These are phyloP conservation scores for Hybognathus amarus DNA, from an alignment of 2,797 vertebrate species.

Conservation along the genomic window DNA sequence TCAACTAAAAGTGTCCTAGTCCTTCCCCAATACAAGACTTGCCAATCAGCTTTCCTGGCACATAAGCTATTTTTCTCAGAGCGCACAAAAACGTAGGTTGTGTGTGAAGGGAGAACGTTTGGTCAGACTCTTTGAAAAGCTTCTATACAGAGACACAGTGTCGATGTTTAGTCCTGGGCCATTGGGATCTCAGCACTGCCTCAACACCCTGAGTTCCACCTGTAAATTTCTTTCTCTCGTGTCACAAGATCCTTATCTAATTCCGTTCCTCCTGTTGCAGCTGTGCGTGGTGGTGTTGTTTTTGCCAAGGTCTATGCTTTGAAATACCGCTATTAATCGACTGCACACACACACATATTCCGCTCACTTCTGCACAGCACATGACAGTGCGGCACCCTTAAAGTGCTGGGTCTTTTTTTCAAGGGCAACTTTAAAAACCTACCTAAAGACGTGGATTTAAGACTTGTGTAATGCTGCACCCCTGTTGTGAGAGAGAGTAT, in stretches of 20 bases:
- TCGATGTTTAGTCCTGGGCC: neutral
- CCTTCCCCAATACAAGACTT: slow-evolving; percentile 4
- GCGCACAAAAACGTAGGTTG: neutral
- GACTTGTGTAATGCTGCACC: slow-evolving; percentile 8
- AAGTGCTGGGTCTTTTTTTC: neutral
- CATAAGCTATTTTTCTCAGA: slow-evolving; percentile 8
- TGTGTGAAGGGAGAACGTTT: neutral
- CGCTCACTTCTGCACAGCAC: slow-evolving; percentile 18
- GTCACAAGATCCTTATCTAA: neutral
- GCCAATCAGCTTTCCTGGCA: slow-evolving; percentile 8
- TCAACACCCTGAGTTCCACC: slow-evolving; percentile 8
- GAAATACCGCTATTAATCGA: neutral
- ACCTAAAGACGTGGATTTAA: neutral
- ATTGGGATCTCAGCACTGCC: slow-evolving; percentile 23
- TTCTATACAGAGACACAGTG: slow-evolving; percentile 2
- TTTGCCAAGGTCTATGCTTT: slow-evolving; percentile 18
- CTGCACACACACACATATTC: neutral
- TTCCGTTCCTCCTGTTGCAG: slow-evolving; percentile 3
- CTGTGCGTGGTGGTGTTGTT: slow-evolving; percentile 13
- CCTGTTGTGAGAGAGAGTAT: slow-evolving; percentile 6
- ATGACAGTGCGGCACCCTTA: neutral
- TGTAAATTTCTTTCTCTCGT: neutral
- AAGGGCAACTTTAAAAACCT: neutral
- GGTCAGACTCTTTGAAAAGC: slow-evolving; percentile 6
- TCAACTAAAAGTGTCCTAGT: slow-evolving; percentile 80